Evolutionary conservation across 2,888 invertebrate species (phyloP).

Genomic region (Lasioglossum villosulum): DNA sequence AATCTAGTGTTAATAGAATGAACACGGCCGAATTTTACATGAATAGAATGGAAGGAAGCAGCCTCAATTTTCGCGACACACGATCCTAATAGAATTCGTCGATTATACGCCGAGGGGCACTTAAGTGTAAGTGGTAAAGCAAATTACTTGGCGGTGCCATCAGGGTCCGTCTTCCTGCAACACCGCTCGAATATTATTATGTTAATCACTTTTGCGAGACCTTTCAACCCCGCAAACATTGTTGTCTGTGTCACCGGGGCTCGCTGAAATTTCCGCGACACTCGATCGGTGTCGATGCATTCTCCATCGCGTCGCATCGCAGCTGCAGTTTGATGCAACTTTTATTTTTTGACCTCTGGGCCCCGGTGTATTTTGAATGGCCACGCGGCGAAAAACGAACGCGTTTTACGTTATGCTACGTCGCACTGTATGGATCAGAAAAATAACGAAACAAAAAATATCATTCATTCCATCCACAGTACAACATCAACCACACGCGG

Average conservation of each 20-base stretch:
- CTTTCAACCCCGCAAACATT: slow-evolving; percentile 55
- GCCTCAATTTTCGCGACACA: slow-evolving; percentile 31
- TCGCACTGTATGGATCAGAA: neutral
- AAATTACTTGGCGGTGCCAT: slow-evolving; percentile 68
- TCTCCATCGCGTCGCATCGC: neutral
- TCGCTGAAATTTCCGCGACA: slow-evolving; percentile 20
- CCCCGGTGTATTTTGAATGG: neutral
- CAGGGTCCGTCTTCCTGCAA: slow-evolving; percentile 59
- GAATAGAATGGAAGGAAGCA: neutral
- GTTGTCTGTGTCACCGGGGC: slow-evolving; percentile 44
- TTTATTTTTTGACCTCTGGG: neutral
- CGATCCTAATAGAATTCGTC: slow-evolving; percentile 71
- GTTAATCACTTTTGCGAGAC: slow-evolving; percentile 64
- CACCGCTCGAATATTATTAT: slow-evolving; percentile 70
- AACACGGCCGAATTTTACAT: neutral
- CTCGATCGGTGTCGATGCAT: neutral
- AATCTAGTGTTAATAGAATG: neutral
- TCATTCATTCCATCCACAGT: neutral
- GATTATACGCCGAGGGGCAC: slow-evolving; percentile 75
- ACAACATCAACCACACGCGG: neutral
- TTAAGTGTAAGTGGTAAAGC: slow-evolving; percentile 75
- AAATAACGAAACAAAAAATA: neutral
- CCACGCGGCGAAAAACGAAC: neutral
- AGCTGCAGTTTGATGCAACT: neutral
- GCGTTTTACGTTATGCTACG: neutral